Percentiles rank a stretch among this genome's conserved stretches.
Evolutionary conservation across 2,113 vertebrate species (phyloP).

Genomic region (Lynx canadensis): DNA sequence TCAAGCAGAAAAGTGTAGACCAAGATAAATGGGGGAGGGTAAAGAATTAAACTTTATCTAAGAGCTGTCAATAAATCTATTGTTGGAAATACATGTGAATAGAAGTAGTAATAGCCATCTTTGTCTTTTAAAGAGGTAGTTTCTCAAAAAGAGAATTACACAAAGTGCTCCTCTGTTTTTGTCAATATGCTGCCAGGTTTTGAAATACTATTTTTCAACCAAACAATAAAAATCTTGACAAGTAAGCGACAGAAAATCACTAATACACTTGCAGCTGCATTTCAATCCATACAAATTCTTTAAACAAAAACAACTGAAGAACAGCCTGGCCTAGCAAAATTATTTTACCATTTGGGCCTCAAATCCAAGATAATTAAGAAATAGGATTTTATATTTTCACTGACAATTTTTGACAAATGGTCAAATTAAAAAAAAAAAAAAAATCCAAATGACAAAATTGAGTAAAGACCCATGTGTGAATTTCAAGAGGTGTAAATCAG

Average conservation of each 20-base stretch:
- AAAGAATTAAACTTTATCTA: conserved; percentile 82
- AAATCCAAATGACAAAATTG: background rate
- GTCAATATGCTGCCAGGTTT: conserved; percentile 90
- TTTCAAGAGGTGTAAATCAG: background rate
- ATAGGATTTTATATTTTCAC: conserved; percentile 16
- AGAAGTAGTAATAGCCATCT: conserved; percentile 86
- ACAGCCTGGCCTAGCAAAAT: conserved; percentile 71
- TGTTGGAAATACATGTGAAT: conserved; percentile 82
- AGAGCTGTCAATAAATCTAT: conserved; percentile 86
- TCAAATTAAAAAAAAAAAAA: conserved; percentile 28
- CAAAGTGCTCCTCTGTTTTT: conserved; percentile 90
- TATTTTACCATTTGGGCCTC: conserved; percentile 71
- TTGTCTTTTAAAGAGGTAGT: conserved; percentile 86
- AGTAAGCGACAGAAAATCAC: conserved; percentile 85
- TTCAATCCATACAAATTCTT: conserved; percentile 85
- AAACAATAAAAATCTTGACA: conserved; percentile 87
- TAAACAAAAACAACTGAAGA: conserved; percentile 84
- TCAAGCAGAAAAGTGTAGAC: conserved; percentile 77
- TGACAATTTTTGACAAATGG: conserved; percentile 10
- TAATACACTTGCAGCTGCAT: conserved; percentile 84
- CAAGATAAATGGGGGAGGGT: conserved; percentile 62
- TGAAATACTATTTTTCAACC: conserved; percentile 86
- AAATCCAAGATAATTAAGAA: conserved; percentile 71
- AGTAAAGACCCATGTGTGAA: background rate
- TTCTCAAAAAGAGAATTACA: conserved; percentile 92